Evolutionary conservation across 2,113 vertebrate species (phyloP).

Genomic region (Petroica traversi): DNA sequence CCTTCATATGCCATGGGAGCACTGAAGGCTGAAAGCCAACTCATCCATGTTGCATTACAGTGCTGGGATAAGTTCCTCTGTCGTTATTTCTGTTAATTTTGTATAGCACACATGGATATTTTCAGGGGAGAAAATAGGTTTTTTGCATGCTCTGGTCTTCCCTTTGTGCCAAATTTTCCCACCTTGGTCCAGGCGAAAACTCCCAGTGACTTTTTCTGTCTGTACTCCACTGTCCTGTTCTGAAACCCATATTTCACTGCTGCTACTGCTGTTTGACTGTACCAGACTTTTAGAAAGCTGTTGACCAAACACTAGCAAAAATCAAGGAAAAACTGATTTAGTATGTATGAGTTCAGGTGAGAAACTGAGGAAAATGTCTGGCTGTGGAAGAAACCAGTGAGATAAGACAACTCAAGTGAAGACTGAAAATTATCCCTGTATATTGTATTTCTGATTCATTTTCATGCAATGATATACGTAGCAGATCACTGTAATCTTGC

Average conservation of each 20-base stretch:
- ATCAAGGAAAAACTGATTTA: background rate
- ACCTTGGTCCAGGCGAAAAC: background rate
- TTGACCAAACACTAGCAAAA: background rate
- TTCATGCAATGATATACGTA: background rate
- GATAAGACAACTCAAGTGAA: background rate
- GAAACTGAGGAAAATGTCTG: background rate
- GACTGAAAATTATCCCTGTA: background rate
- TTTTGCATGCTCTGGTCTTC: background rate
- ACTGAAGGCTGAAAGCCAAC: background rate
- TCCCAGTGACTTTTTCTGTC: background rate
- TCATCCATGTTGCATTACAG: background rate
- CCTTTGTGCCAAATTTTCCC: background rate
- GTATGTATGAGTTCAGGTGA: background rate
- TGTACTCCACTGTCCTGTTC: background rate
- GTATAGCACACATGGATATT: background rate
- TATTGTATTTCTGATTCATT: background rate
- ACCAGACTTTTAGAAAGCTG: background rate
- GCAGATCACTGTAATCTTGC: background rate
- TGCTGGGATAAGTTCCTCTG: background rate
- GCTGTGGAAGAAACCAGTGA: background rate
- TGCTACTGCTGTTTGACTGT: background rate
- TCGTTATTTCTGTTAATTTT: background rate
- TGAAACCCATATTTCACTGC: background rate
- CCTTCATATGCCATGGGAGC: fast-evolving
- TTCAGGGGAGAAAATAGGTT: background rate